Conservation (phyloP, 2,888 invertebrate species). For the Bedellia somnulentella region DNA sequence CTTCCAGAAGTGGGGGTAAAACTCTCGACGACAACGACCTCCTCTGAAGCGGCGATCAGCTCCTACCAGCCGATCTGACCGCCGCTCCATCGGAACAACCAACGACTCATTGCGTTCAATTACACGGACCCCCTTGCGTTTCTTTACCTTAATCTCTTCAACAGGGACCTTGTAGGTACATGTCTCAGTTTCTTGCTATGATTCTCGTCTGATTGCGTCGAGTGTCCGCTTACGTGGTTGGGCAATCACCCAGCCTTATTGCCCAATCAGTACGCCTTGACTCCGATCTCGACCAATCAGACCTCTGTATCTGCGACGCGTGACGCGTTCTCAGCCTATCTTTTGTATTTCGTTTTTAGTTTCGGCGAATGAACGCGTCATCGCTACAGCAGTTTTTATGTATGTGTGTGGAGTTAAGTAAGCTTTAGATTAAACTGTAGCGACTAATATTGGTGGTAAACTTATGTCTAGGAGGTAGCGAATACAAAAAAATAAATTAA, state of each 20-base stretch:
- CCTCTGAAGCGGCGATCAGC: conserved; percentile 37
- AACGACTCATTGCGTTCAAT: conserved; percentile 32
- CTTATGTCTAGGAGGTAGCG: conserved; percentile 52
- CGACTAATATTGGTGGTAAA: conserved; percentile 54
- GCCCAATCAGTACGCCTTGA: conserved; percentile 64
- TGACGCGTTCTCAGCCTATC: conserved; percentile 23
- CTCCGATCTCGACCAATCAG: conserved; percentile 38
- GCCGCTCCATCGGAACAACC: conserved; percentile 39
- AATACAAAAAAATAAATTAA: conserved; percentile 39
- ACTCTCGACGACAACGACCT: conserved; percentile 15
- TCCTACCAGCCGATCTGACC: conserved; percentile 42
- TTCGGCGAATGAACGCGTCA: conserved; percentile 25
- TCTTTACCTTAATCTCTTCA: conserved; percentile 6
- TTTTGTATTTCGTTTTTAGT: conserved; percentile 20
- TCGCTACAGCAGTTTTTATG: conserved; percentile 33
- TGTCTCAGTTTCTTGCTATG: conserved; percentile 17
- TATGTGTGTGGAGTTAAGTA: conserved; percentile 59
- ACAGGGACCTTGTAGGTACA: conserved; percentile 4
- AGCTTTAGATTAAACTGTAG: conserved; percentile 32
- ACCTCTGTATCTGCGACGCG: conserved; percentile 30
- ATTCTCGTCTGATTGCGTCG: conserved; percentile 34
- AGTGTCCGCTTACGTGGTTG: conserved; percentile 66
- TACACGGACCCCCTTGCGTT: conserved; percentile 43
- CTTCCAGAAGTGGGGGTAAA: conserved; percentile 84
- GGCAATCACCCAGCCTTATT: conserved; percentile 75